Percentiles rank a stretch among this genome's conserved stretches.
These are phyloP conservation scores for Erinaceus europaeus DNA, from an alignment of 2,113 vertebrate species.

Conservation along the genomic window DNA sequence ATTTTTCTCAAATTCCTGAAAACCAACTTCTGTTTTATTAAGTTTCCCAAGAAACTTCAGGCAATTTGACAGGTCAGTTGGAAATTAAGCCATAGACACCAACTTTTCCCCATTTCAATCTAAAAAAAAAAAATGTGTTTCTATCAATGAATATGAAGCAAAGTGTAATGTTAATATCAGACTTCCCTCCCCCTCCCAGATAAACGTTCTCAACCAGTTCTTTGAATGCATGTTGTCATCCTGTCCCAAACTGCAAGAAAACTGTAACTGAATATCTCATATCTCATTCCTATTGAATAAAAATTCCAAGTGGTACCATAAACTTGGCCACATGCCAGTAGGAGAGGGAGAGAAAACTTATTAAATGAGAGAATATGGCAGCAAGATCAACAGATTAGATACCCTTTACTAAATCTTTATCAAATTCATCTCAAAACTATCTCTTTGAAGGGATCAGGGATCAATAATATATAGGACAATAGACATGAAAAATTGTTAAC, in stretches of 20 bases:
- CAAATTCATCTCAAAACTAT: not conserved
- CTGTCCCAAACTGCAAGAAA: not conserved
- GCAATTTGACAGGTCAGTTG: slow-evolving; percentile 1
- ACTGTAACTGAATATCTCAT: not conserved
- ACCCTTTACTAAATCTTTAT: too few species aligned
- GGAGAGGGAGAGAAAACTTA: not conserved
- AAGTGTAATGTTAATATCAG: not conserved
- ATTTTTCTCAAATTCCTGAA: slow-evolving; percentile 23
- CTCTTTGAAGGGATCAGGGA: not conserved
- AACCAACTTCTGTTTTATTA: slow-evolving; percentile 31
- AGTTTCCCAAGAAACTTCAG: not conserved
- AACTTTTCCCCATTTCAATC: not conserved
- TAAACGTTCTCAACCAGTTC: not conserved
- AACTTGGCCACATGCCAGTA: not conserved
- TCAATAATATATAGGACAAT: not conserved
- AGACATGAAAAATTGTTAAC: not conserved
- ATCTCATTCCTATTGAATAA: not conserved
- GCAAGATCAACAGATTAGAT: too few species aligned
- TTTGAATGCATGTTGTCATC: not conserved
- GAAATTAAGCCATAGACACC: not conserved
- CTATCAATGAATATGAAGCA: not conserved
- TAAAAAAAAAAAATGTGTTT: not conserved
- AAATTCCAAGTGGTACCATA: not conserved
- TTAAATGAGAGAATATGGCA: not conserved
- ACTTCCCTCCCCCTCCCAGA: not conserved